A percentile compares a stretch with the other conserved stretches of the same genome.
Evolutionary conservation across 2,113 vertebrate species (phyloP).

Genomic region (Psittacus erithacus): DNA sequence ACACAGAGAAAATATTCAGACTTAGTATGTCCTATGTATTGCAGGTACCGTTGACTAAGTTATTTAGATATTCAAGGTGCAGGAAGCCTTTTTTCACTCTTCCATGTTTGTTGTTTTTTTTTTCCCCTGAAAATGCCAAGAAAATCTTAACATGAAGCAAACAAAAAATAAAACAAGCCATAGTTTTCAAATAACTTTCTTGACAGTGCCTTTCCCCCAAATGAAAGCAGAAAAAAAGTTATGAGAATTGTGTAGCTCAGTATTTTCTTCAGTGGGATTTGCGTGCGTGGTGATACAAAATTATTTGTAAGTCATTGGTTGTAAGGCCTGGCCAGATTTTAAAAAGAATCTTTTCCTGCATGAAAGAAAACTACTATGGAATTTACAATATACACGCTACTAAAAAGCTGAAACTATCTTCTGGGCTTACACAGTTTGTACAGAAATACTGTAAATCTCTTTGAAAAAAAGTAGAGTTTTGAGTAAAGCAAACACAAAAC

Average conservation of each 20-base stretch:
- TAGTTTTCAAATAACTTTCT: neutral
- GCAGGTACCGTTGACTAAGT: neutral
- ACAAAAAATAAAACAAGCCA: neutral
- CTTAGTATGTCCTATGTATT: neutral
- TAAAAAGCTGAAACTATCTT: neutral
- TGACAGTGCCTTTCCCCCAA: neutral
- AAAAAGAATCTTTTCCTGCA: neutral
- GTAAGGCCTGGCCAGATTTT: neutral
- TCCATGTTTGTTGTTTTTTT: neutral
- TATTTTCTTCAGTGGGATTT: neutral
- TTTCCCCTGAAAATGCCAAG: neutral
- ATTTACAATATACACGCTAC: neutral
- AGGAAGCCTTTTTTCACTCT: neutral
- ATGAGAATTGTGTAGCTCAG: neutral
- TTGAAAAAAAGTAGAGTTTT: neutral
- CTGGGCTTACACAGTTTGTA: neutral
- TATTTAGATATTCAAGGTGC: neutral
- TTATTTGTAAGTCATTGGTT: neutral
- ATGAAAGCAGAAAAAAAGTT: neutral
- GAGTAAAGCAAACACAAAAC: neutral
- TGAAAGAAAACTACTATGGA: neutral
- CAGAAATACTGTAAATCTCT: neutral
- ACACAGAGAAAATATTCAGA: neutral
- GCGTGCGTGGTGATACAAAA: neutral
- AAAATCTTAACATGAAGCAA: neutral